Percentiles rank a stretch among this genome's conserved stretches.
Conservation (phyloP, 2,888 invertebrate species). For the Agriopis aurantiaria region DNA sequence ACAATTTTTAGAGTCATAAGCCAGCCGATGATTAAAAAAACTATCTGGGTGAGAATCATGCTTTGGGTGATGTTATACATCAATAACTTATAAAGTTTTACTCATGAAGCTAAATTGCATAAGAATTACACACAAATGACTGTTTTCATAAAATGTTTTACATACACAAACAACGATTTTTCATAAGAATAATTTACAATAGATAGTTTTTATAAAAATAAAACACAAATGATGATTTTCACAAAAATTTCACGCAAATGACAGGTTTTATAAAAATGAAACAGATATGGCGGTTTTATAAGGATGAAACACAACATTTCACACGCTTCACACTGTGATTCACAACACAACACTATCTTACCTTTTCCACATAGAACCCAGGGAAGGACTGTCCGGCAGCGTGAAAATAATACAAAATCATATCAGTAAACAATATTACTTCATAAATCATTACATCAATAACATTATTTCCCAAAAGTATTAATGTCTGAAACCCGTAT, state of each 20-base stretch:
- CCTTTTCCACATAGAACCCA: conserved; percentile 83
- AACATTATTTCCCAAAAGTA: too few relatives aligned
- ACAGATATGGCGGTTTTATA: too few relatives aligned
- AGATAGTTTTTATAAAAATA: too few relatives aligned
- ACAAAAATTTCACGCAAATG: too few relatives aligned
- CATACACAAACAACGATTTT: conserved; percentile 2
- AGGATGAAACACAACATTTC: conserved; percentile 7
- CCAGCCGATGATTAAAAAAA: too few relatives aligned
- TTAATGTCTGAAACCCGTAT: too few relatives aligned
- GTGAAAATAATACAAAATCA: conserved; percentile 69
- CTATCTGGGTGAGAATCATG: background rate
- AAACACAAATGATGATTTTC: conserved; percentile 2
- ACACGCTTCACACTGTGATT: conserved; percentile 35
- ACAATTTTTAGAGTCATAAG: too few relatives aligned
- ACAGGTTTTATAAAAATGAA: too few relatives aligned
- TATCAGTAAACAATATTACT: conserved; percentile 14
- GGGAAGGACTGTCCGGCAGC: conserved; percentile 81
- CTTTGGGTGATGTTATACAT: background rate
- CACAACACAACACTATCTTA: conserved; percentile 62
- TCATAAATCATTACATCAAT: background rate
- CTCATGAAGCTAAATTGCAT: background rate
- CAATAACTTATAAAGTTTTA: conserved; percentile 29
- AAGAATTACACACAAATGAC: too few relatives aligned
- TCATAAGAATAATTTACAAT: background rate
- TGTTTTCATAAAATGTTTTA: too few relatives aligned